Base-by-base conservation (phyloP, 2,113 vertebrate genomes). In the Echinops telfairi region DNA sequence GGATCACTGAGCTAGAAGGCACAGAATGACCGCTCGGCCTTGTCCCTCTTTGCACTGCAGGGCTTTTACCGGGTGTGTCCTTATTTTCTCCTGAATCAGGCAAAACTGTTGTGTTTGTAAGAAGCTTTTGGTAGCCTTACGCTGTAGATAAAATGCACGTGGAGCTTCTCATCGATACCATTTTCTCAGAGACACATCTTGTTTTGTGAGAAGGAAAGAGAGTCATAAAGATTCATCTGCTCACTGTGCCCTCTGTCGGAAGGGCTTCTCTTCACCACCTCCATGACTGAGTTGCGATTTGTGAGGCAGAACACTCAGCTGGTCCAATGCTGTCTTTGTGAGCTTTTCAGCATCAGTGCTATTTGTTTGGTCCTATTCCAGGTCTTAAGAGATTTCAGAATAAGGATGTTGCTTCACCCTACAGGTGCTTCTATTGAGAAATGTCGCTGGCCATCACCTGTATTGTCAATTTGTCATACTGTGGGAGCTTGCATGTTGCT, bases 1-100 rank as follows among this genome's bases (percentile, higher is more conserved):
- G n/a, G n/a, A n/a, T 14, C 70, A 19, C 70, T 71, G 70, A 73
- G 70, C 12, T 33, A 20, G 33, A 38, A 73, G 20, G 71, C 70
- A 33, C 70, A 33, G 57, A 22, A 68, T 0, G 0, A n/a, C 10
- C 53, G 0, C 8, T 89, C 14, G 2, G 19, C 80, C 43, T 20
- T 27, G 0, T 9, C 27, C 17, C 2, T 19, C 5, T 33, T 17
- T 6, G 10, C 6, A 11, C 12, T 62, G 40, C 40, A 40, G 40
- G 7, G 40, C 40, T 62, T 19, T 62, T 12, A 0, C 0, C 22
- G 10, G n/a, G 29, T 17, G 4, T 16, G 10, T 82, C 31, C 58
- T 85, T 31, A 0, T 60, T 60, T 40, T 57, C 53, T 88, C 85
- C n/a, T 47, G 11, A 29, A 23, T 31, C 7, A 12, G 31, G 33